These are phyloP conservation scores for Stenodema calcarata DNA, from an alignment of 2,888 invertebrate species.

Conservation along the genomic window DNA sequence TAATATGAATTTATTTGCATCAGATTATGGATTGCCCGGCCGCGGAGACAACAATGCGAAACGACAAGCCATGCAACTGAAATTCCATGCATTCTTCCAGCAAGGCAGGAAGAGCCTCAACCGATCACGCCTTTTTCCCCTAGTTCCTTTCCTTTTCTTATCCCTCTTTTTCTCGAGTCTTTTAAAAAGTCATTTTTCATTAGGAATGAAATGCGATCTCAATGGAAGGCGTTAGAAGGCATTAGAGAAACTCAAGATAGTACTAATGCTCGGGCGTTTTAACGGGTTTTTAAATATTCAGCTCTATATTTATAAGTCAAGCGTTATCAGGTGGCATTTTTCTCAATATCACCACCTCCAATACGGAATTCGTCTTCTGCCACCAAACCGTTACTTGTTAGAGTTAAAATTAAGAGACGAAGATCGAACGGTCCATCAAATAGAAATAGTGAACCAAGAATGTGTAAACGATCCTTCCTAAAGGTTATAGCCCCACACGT, in stretches of 20 bases:
- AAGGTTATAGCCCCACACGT: too few relatives aligned
- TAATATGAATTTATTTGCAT: slow-evolving; percentile 12
- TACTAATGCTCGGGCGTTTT: background rate
- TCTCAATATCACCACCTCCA: background rate
- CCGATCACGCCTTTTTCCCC: background rate
- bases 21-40: background rate
- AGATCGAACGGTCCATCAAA: background rate
- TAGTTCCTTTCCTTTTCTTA: background rate
- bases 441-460: too few relatives aligned
- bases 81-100: background rate
- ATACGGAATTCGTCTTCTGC: background rate
- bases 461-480: too few relatives aligned
- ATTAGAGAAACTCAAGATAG: background rate
- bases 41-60: background rate
- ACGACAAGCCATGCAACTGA: background rate
- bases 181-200: background rate
- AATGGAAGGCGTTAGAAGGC: background rate
- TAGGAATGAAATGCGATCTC: background rate
- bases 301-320: background rate
- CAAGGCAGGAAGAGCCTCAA: background rate
- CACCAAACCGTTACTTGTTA: background rate
- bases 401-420: background rate
- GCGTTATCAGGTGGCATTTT: background rate
- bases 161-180: background rate
- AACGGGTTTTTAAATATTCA: background rate